phyloP scores from a whole-genome alignment of 2,113 vertebrate species.

The Irena cyanogastra region DNA sequence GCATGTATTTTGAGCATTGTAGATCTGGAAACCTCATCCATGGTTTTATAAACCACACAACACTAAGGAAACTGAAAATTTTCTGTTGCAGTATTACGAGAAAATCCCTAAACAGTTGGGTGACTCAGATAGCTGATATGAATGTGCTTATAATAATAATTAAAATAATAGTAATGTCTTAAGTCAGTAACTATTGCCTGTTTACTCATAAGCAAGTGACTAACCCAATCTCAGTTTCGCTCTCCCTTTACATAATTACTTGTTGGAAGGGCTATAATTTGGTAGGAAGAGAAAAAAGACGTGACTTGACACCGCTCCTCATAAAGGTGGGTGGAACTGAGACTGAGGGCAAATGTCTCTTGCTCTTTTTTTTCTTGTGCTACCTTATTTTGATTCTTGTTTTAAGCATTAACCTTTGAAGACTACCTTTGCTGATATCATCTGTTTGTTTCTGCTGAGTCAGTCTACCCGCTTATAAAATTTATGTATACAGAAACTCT shows the following conservation, averaged over 20 bases:
- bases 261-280: slow-evolving; percentile 50
- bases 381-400: slow-evolving; percentile 52
- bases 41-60: neutral
- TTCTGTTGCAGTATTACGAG: neutral
- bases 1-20: neutral
- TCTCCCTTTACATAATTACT: slow-evolving; percentile 25
- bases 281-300: slow-evolving; percentile 38
- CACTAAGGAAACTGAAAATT: neutral
- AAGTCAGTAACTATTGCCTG: neutral
- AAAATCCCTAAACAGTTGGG: neutral
- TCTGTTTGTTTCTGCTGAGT: slow-evolving; percentile 67
- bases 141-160: neutral
- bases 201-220: slow-evolving; percentile 58
- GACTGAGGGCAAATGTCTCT: slow-evolving; percentile 45
- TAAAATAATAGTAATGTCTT: slow-evolving; percentile 5
- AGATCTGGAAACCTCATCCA: neutral
- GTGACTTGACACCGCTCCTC: slow-evolving; percentile 30
- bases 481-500: slow-evolving; percentile 55
- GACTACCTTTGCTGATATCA: slow-evolving; percentile 66
- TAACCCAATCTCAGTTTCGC: slow-evolving; percentile 25
- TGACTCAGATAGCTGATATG: neutral
- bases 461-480: slow-evolving; percentile 43
- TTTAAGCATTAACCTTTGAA: slow-evolving; percentile 61
- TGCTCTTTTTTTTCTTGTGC: slow-evolving; percentile 6
- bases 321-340: slow-evolving; percentile 46